Percentiles rank a stretch among this genome's conserved stretches.
phyloP scores from a whole-genome alignment of 2,113 vertebrate species.

The Myodes glareolus region DNA sequence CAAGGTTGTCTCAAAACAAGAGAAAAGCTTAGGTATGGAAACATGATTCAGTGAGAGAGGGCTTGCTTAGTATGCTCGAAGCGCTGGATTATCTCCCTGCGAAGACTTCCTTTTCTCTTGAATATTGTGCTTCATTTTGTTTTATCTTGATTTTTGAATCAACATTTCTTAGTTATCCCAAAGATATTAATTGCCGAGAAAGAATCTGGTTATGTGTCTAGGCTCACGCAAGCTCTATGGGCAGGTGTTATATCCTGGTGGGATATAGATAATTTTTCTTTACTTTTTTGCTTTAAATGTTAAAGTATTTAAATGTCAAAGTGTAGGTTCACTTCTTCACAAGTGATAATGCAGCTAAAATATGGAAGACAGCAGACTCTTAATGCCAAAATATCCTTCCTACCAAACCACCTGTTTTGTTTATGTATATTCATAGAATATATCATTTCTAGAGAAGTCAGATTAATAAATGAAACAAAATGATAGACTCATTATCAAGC shows the following conservation, averaged over 20 bases:
- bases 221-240: neutral
- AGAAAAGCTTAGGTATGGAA: neutral
- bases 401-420: neutral
- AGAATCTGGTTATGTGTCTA: neutral
- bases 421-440: neutral
- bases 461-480: slow-evolving; percentile 29
- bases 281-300: slow-evolving; percentile 19
- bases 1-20: neutral
- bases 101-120: neutral
- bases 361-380: neutral
- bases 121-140: neutral
- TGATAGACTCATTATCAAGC: neutral
- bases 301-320: slow-evolving; percentile 9
- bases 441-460: neutral
- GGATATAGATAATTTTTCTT: neutral
- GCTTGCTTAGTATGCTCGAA: neutral
- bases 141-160: neutral
- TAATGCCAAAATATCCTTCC: neutral
- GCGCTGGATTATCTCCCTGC: too few relatives aligned
- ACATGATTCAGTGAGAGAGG: neutral
- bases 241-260: neutral
- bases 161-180: slow-evolving; percentile 14
- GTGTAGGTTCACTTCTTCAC: neutral
- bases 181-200: neutral
- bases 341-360: neutral